Conservation (phyloP, 2,113 vertebrate genomes). For the Chaetodon auriga region DNA sequence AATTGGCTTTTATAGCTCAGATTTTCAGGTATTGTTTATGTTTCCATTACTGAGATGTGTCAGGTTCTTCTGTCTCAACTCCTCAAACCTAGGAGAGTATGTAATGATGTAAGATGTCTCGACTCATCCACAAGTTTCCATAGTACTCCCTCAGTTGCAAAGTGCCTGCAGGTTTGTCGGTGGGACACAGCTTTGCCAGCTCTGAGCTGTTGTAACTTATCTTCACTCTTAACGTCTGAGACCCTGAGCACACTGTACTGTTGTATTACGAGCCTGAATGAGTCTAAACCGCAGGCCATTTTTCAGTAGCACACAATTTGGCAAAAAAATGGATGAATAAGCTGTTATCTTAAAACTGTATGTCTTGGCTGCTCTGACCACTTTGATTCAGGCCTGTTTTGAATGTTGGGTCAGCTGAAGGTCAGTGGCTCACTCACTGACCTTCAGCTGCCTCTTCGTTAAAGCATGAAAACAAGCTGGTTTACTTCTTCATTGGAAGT, state of each 20-base stretch:
- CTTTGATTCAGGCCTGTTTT: conserved; percentile 42
- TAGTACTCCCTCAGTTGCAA: conserved; percentile 6
- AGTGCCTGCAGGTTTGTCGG: conserved; percentile 12
- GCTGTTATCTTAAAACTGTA: conserved; percentile 10
- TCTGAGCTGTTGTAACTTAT: conserved; percentile 9
- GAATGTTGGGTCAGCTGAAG: conserved; percentile 40
- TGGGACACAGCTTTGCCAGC: neutral
- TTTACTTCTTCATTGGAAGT: conserved; percentile 25
- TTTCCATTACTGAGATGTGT: conserved; percentile 42
- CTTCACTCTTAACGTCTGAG: neutral
- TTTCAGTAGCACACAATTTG: conserved; percentile 1
- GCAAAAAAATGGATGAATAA: conserved; percentile 10
- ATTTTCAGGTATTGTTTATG: conserved; percentile 6
- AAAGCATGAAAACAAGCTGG: conserved; percentile 36
- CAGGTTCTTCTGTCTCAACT: neutral
- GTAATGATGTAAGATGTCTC: conserved; percentile 44
- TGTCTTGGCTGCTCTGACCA: conserved; percentile 17
- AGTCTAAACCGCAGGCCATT: neutral
- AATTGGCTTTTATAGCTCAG: conserved; percentile 19
- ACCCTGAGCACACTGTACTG: neutral
- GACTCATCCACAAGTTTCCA: conserved; percentile 45
- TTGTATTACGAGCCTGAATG: neutral
- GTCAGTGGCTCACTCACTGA: conserved; percentile 28
- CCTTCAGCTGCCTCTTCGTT: conserved; percentile 25
- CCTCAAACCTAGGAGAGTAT: conserved; percentile 7